Conservation (phyloP, 2,888 invertebrate genomes). For the Branchipolynoe longqiensis region DNA sequence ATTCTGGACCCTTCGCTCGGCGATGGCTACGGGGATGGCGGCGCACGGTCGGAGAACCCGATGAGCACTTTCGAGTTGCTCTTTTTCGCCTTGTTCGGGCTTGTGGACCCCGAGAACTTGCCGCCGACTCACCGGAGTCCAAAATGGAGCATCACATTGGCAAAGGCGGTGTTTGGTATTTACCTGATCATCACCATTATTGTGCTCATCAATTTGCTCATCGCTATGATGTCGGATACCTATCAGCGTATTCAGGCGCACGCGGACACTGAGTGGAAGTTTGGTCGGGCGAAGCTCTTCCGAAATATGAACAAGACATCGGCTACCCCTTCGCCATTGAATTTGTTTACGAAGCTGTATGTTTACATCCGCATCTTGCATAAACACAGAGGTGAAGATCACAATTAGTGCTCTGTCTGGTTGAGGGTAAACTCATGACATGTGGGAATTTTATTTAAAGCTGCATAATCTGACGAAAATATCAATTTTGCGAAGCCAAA, state of each 20-base stretch:
- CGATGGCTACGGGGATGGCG: constrained; percentile 73
- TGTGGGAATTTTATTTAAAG: no score
- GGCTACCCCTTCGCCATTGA: constrained; percentile 98
- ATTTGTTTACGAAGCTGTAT: constrained; percentile 90
- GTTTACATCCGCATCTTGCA: constrained; percentile 77
- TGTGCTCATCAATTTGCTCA: constrained; percentile 98
- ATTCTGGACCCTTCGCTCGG: constrained; percentile 62
- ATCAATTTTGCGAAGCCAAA: no score
- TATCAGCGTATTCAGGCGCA: constrained; percentile 99
- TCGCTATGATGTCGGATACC: constrained; percentile 99
- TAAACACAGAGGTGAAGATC: constrained; percentile 73
- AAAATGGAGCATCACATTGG: constrained; percentile 81
- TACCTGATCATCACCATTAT: constrained; percentile 99
- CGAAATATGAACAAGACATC: constrained; percentile 98
- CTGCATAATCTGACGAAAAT: no score
- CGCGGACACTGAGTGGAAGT: constrained; percentile 99
- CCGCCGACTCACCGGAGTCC: constrained; percentile 83
- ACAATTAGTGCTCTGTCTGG: not conserved
- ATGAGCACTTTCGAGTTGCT: constrained; percentile 95
- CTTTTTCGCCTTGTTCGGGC: constrained; percentile 98
- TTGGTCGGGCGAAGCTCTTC: constrained; percentile 98
- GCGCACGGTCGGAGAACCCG: constrained; percentile 71
- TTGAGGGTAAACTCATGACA: no score
- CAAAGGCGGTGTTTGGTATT: constrained; percentile 91
- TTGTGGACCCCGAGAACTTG: constrained; percentile 86